These are phyloP conservation scores for Corvus cornix DNA, from an alignment of 2,113 vertebrate species.

Conservation along the genomic window DNA sequence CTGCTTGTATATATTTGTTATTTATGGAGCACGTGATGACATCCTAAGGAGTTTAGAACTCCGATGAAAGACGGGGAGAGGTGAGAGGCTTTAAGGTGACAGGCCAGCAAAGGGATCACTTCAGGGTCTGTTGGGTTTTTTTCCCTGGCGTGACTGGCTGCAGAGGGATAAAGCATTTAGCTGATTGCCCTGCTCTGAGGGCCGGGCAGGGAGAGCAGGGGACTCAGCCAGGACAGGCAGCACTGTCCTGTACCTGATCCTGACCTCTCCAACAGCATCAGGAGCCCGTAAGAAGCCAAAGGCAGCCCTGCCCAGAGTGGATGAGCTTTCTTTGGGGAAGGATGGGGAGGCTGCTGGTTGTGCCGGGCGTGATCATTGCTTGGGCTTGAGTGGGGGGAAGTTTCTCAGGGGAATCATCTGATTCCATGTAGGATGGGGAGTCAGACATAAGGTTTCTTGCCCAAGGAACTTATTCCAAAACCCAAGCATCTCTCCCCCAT, in stretches of 20 bases:
- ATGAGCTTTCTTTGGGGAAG: background rate
- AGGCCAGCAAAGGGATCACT: conserved; percentile 17
- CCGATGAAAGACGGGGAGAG: conserved; percentile 39
- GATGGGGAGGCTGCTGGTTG: background rate
- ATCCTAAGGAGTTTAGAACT: conserved; percentile 56
- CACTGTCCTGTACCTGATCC: background rate
- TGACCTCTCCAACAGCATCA: background rate
- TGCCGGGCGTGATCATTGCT: accelerated
- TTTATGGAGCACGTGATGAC: conserved; percentile 59
- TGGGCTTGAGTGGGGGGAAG: accelerated
- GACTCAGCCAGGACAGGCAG: background rate
- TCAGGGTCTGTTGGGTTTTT: background rate
- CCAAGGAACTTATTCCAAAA: background rate
- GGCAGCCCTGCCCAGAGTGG: background rate
- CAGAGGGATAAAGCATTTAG: conserved; percentile 63
- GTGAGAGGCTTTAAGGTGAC: conserved; percentile 59
- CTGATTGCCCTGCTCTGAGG: conserved; percentile 1
- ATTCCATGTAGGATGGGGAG: background rate
- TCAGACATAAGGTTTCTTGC: background rate
- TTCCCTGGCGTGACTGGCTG: background rate
- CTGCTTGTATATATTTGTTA: conserved; percentile 52
- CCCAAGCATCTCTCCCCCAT: background rate
- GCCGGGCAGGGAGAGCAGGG: background rate
- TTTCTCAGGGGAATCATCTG: background rate
- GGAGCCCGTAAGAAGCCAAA: background rate